A percentile compares a stretch with the other conserved stretches of the same genome.
phyloP scores from a whole-genome alignment of 2,888 invertebrate genomes.

The Yponomeuta plumbellus region DNA sequence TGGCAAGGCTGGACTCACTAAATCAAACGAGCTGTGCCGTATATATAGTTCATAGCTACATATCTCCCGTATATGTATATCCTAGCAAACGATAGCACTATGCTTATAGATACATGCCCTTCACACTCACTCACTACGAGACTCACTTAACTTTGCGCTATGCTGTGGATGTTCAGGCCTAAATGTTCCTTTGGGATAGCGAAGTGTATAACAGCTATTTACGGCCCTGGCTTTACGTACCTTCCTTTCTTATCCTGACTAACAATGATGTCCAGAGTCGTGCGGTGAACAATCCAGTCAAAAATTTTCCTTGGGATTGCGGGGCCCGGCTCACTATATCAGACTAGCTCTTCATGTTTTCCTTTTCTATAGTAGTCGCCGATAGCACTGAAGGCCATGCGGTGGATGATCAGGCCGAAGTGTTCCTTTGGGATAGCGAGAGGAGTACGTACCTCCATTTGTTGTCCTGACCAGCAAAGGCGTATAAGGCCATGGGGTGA shows the following conservation, averaged over 20 bases:
- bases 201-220: too few species aligned
- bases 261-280: too few species aligned
- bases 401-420: slow-evolving; percentile 81
- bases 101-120: too few species aligned
- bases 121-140: too few species aligned
- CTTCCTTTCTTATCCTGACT: slow-evolving; percentile 63
- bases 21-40: slow-evolving; percentile 50
- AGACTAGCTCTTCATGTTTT: slow-evolving; percentile 41
- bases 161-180: slow-evolving; percentile 79
- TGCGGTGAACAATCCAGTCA: too few species aligned
- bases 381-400: slow-evolving; percentile 81
- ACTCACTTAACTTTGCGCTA: too few species aligned
- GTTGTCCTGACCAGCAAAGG: too few species aligned
- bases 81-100: slow-evolving; percentile 84
- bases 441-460: slow-evolving; percentile 63
- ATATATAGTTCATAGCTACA: slow-evolving; percentile 78
- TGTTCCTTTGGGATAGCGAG: slow-evolving; percentile 66
- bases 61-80: slow-evolving; percentile 76
- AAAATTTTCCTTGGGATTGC: too few species aligned
- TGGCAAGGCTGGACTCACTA: too few species aligned
- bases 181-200: slow-evolving; percentile 85
- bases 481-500: too few species aligned
- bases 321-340: too few species aligned
- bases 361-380: slow-evolving; percentile 82
- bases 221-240: slow-evolving; percentile 33